phyloP scores from a whole-genome alignment of 2,888 invertebrate species.

The Dilophus febrilis region DNA sequence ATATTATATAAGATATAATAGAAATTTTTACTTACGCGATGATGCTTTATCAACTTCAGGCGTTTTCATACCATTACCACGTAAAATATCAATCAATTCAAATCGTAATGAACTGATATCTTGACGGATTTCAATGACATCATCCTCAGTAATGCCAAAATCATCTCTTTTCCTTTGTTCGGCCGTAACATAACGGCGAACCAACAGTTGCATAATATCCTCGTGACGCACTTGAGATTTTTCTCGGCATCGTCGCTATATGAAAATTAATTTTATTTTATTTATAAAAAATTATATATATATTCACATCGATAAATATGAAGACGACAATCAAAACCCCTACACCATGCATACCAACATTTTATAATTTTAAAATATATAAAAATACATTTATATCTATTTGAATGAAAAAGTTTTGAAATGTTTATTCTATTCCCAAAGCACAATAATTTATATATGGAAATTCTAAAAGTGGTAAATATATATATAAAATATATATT shows the following conservation, averaged over 20 bases:
- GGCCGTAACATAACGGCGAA: slow-evolving; percentile 78
- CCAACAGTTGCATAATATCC: slow-evolving; percentile 70
- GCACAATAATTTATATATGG: too few relatives aligned
- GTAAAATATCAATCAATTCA: slow-evolving; percentile 81
- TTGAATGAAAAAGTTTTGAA: too few relatives aligned
- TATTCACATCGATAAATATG: neutral
- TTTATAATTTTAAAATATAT: neutral
- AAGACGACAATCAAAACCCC: neutral
- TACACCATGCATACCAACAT: neutral
- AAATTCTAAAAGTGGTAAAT: too few relatives aligned
- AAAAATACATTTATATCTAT: slow-evolving; percentile 6
- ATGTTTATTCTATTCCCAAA: too few relatives aligned
- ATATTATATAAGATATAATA: neutral
- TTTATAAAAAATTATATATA: neutral
- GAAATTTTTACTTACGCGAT: too few relatives aligned
- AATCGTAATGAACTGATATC: slow-evolving; percentile 90
- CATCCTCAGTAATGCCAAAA: slow-evolving; percentile 87
- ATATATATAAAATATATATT: too few relatives aligned
- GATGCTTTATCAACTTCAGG: slow-evolving; percentile 50
- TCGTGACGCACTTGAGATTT: slow-evolving; percentile 58
- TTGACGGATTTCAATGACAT: slow-evolving; percentile 94
- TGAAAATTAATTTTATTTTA: slow-evolving; percentile 1
- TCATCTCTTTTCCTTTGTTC: slow-evolving; percentile 80
- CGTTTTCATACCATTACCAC: slow-evolving; percentile 74
- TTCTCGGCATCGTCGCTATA: slow-evolving; percentile 53